Evolutionary conservation across 2,113 vertebrate species (phyloP), one percentile per base, ranked within the genome.

Genomic region (Passer montanus): DNA sequence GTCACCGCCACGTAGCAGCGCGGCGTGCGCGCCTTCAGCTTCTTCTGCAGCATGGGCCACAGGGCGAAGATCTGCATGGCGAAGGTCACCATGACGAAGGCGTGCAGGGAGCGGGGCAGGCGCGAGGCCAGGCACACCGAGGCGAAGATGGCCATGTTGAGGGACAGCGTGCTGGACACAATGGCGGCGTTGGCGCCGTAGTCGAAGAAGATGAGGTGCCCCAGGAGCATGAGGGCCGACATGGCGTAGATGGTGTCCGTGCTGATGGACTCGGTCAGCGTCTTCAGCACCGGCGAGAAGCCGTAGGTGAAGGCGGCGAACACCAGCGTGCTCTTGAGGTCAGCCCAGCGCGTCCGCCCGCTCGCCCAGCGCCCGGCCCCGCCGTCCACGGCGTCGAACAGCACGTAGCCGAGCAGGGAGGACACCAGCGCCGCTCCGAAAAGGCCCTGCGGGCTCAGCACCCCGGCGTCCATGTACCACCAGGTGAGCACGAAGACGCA

Each of bases 231-330:
- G 55, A 99, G 92, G 8, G 98, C 98, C 0, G 99, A 98, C 99
- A 99, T 99, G 96, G 99, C 99, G 0, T 99, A 99, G 93, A 99
- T 99, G 1, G 99, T 99, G 97, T 99, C 99, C 0, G 99, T 99
- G 93, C 99, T 99, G 94, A 99, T 98, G 1, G 99, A 99, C 93
- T 99, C 99, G 0, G 99, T 99, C 67, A 99, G 96, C 2, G 99
- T 99, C 97, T 99, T 99, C 41, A 99, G 97, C 66, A 99, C 98
- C 0, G 99, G 99, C 0, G 99, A 99, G 92, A 99, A 99, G 17
- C 99, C 99, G 1, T 99, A 99, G 1, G 99, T 99, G 95, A 99
- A 99, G 14, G 99, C 98, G 8, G 98, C 66, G 62, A 99, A 99
- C 84, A 99, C 98, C 19, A 98, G 70, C 1, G 98, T 98, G 47